Base-by-base conservation (phyloP, 2,113 vertebrate genomes). In the Ophthalmolycus amberensis region DNA sequence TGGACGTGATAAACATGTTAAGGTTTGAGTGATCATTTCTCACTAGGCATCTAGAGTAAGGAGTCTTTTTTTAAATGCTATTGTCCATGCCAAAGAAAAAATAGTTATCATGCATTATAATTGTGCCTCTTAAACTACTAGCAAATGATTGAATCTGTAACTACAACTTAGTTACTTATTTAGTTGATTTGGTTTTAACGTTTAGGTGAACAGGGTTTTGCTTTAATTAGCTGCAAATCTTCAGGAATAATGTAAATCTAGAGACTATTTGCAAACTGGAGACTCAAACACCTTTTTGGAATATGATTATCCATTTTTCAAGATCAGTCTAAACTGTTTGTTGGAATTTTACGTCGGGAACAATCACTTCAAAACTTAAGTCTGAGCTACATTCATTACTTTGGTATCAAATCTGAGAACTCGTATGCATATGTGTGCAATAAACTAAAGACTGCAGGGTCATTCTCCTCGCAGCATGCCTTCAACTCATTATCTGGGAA, bases 361-460 rank as follows among this genome's bases (percentile, higher is more conserved):
- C 34, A 65, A 27, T 77, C 37, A 27, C 18, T 38, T 70, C 9
- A 70, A 48, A 81, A 54, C 59, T 50, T 71, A 32, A 72, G 25
- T 78, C 63, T 77, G 52, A 63, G 67, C 84, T 79, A 66, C 50
- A 63, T 37, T 50, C 66, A 60, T 77, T 74, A 86, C 87, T 92
- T 91, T 91, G 90, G 87, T 91, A 83, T 90, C 32, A 83, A 54
- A 83, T 85, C 73, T 80, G 69, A 73, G 12, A 73, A 80, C 85
- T 71, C 2, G 54, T 25, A 75, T 46, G 27, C 32, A 77, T 65
- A 81, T 29, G 75, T 71, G 59, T 69, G 79, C 48, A 89, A 68
- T 75, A 59, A 81, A 60, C 34, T 3, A 44, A 70, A 34, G 16
- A 52, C n/a, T 42, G 11, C 16, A 37, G 32, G 54, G 22, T 80